Conservation (phyloP, 2,113 vertebrate species). For the Hypanus sabinus region DNA sequence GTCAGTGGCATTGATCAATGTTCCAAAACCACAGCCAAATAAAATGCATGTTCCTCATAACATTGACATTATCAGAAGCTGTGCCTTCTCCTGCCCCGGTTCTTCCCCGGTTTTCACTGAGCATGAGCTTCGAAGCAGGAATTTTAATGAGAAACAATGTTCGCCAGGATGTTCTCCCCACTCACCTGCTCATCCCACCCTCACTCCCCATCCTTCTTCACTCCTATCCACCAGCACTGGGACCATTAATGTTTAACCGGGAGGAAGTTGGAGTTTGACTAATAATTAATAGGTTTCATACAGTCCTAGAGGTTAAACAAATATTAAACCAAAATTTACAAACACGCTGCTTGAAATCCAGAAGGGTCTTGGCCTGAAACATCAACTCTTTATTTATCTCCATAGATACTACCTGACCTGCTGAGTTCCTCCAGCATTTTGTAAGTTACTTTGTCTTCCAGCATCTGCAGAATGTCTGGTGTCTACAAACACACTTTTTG, state of each 20-base stretch:
- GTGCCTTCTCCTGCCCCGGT: neutral
- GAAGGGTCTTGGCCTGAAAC: too few species aligned
- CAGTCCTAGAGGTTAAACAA: constrained; percentile 42
- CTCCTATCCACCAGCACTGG: neutral
- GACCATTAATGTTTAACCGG: constrained; percentile 44
- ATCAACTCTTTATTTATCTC: too few species aligned
- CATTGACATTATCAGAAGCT: neutral
- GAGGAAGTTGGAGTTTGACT: constrained; percentile 35
- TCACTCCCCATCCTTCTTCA: neutral
- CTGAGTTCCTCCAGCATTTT: too few species aligned
- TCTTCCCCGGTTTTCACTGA: neutral
- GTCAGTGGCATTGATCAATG: neutral
- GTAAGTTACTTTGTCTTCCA: too few species aligned
- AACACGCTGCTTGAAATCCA: neutral
- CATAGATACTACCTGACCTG: too few species aligned
- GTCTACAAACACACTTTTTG: constrained; percentile 4
- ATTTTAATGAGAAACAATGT: neutral
- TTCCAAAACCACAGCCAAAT: neutral
- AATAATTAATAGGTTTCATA: constrained; percentile 41
- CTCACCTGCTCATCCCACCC: neutral
- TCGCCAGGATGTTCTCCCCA: too few species aligned
- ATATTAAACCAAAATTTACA: constrained; percentile 32
- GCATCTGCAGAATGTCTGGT: too few species aligned
- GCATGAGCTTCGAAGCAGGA: neutral
- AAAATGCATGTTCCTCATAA: too few species aligned